Percentiles rank a stretch among this genome's conserved stretches.
phyloP scores from a whole-genome alignment of 35 echinoderm and acorn worm species.

The Holothuria glaberrima region DNA sequence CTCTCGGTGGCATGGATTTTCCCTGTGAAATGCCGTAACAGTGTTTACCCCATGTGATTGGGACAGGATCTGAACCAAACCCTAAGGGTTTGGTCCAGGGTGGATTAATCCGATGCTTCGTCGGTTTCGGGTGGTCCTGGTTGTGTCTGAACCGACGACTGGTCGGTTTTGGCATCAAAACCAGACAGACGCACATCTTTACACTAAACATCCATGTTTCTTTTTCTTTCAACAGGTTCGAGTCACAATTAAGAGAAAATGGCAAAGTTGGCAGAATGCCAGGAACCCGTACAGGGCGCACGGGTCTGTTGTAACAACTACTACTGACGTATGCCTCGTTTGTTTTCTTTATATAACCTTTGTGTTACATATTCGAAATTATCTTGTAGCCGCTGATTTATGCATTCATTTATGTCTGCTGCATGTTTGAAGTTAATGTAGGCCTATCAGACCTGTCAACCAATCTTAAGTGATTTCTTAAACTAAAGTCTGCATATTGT shows the following conservation, averaged over 20 bases:
- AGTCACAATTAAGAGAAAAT: constrained; percentile 73
- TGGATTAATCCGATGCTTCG: no score
- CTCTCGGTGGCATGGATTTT: no score
- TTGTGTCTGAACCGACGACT: no score
- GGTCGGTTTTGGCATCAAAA: no score
- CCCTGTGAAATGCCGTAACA: no score
- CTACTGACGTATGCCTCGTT: constrained; percentile 70
- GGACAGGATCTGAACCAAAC: no score
- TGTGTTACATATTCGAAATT: neutral
- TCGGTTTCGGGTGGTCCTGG: no score
- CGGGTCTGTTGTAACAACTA: constrained; percentile 81
- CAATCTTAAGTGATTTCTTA: neutral
- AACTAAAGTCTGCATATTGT: no score
- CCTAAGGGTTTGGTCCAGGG: no score
- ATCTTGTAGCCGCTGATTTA: neutral
- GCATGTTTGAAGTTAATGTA: neutral
- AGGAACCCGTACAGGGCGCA: constrained; percentile 74
- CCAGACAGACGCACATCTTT: no score
- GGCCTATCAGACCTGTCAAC: neutral
- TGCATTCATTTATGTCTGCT: neutral
- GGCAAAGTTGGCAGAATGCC: constrained; percentile 71
- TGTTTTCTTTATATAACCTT: constrained; percentile 16
- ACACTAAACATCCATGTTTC: neutral
- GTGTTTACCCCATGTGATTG: no score
- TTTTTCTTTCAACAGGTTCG: constrained; percentile 67